A percentile compares a stretch with the other conserved stretches of the same genome.
Conservation (phyloP, 92 coral and sea anemone species). For the Palythoa grandiflora region DNA sequence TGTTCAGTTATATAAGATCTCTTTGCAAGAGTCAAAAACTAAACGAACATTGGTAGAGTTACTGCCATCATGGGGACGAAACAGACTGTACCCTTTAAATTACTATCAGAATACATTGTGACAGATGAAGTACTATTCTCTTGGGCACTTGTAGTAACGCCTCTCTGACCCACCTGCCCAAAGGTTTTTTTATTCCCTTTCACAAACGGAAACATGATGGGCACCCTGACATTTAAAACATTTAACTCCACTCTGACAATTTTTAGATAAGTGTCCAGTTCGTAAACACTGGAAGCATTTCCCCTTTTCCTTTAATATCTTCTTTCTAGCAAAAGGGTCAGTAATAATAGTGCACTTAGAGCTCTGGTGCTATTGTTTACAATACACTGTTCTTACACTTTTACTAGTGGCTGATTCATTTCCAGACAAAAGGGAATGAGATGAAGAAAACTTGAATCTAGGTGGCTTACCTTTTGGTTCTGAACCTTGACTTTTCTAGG, state of each 20-base stretch:
- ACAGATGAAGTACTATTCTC: not conserved
- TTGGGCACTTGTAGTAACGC: not conserved
- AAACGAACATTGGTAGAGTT: not conserved
- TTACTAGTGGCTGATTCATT: not conserved
- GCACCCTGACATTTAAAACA: not conserved
- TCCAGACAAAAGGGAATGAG: not conserved
- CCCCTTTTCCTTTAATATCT: not conserved
- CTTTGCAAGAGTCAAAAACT: not conserved
- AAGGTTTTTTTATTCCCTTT: not conserved
- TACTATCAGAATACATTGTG: not conserved
- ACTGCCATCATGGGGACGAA: not conserved
- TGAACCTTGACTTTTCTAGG: not conserved
- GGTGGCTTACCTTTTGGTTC: not conserved
- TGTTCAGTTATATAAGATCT: not conserved
- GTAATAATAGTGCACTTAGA: not conserved
- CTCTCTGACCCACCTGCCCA: not conserved
- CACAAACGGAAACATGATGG: conserved; percentile 2
- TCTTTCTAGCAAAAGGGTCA: not conserved
- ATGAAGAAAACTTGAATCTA: not conserved
- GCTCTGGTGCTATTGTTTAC: not conserved
- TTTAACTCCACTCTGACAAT: not conserved
- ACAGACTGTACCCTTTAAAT: not conserved
- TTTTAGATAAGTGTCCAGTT: too few relatives aligned
- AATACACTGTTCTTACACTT: not conserved
- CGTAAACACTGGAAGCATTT: not conserved